Percentiles rank a stretch among this genome's conserved stretches.
Evolutionary conservation across 2,888 invertebrate species (phyloP).

Genomic region (Polyploca ridens): DNA sequence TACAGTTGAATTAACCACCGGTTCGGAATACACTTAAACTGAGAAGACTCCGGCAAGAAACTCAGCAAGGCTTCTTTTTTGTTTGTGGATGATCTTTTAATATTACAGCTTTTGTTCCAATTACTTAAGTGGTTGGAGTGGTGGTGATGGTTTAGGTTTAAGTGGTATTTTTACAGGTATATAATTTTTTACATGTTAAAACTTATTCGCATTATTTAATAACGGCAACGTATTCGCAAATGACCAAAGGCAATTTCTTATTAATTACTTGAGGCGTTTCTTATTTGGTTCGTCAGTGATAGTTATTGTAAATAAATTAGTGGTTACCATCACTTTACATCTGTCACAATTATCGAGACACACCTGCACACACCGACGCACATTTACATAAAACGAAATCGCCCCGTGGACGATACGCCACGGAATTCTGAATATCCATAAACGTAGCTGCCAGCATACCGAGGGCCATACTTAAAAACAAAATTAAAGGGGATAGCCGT

Average conservation of each 20-base stretch:
- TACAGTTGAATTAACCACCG: too few relatives aligned
- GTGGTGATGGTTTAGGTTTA: too few relatives aligned
- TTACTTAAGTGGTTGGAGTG: too few relatives aligned
- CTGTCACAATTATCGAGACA: conserved; percentile 70
- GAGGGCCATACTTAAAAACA: conserved; percentile 83
- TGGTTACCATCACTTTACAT: conserved; percentile 51
- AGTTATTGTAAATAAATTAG: conserved; percentile 39
- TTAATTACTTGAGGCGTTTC: conserved; percentile 3
- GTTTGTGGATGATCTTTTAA: too few relatives aligned
- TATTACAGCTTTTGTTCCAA: too few relatives aligned
- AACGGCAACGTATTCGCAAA: not conserved
- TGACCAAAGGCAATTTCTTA: not conserved
- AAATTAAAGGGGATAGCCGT: conserved; percentile 84
- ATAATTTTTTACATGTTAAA: not conserved
- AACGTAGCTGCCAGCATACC: conserved; percentile 83
- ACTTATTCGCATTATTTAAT: not conserved
- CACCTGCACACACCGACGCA: conserved; percentile 55
- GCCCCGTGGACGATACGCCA: conserved; percentile 71
- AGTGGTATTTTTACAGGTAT: too few relatives aligned
- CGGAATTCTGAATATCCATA: conserved; percentile 83
- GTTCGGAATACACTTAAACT: too few relatives aligned
- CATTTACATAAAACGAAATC: conserved; percentile 81
- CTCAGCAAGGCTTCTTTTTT: too few relatives aligned
- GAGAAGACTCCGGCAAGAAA: too few relatives aligned
- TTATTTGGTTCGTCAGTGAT: conserved; percentile 5